Conservation (phyloP, 2,888 invertebrate species). For the Drosophila picticornis region DNA sequence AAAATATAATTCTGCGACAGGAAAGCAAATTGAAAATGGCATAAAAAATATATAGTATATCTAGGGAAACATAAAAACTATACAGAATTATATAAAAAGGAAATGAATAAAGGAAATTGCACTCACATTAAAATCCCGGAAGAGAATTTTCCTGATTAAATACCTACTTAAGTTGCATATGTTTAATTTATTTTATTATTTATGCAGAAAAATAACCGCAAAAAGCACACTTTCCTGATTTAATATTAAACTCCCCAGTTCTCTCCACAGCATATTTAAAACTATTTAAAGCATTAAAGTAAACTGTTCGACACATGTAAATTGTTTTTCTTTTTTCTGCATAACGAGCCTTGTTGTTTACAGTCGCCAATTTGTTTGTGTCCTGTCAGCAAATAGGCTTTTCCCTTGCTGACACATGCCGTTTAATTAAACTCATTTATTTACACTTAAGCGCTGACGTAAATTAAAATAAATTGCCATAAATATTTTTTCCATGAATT, state of each 20-base stretch:
- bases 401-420: constrained; percentile 10
- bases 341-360: background rate
- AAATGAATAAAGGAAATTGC: background rate
- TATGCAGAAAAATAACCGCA: background rate
- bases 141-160: background rate
- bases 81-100: background rate
- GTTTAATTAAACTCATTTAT: constrained; percentile 52
- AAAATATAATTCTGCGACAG: background rate
- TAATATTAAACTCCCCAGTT: background rate
- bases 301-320: background rate
- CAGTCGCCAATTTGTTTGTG: background rate
- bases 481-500: constrained; percentile 37
- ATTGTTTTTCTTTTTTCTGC: background rate
- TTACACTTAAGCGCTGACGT: constrained; percentile 33
- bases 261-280: background rate
- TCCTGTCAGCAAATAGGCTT: background rate
- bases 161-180: background rate
- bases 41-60: background rate
- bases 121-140: background rate
- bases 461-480: constrained; percentile 45
- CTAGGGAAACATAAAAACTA: background rate
- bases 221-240: background rate
- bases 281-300: background rate
- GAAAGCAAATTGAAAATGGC: background rate
- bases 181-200: background rate